Percentiles rank a stretch among this genome's conserved stretches.
These are phyloP conservation scores for Lamprologus sp. DNA, from an alignment of 2,113 vertebrate genomes.

Conservation along the genomic window DNA sequence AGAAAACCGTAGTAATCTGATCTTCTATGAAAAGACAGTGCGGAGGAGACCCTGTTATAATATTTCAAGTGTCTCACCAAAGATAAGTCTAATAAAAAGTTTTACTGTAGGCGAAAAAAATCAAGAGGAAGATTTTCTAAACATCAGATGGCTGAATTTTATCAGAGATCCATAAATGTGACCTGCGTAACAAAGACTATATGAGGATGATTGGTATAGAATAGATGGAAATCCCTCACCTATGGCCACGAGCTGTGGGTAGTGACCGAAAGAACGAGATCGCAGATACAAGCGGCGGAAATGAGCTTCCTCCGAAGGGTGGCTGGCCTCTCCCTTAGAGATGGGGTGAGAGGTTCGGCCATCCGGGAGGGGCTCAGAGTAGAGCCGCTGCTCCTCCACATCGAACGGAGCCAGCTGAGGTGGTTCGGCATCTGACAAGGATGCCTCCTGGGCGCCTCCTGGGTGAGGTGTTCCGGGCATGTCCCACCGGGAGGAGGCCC, in stretches of 20 bases:
- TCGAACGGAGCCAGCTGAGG: background rate
- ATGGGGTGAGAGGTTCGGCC: fast-evolving
- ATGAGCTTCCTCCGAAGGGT: background rate
- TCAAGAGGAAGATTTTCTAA: background rate
- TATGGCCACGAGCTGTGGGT: background rate
- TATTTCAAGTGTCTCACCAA: background rate
- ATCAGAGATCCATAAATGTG: background rate
- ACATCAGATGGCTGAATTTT: background rate
- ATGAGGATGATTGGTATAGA: background rate
- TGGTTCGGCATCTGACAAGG: background rate
- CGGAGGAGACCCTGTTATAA: background rate
- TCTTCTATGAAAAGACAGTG: background rate
- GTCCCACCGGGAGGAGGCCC: background rate
- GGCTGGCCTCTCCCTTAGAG: background rate
- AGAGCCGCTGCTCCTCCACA: background rate
- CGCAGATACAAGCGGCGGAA: background rate
- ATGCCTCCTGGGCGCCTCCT: background rate
- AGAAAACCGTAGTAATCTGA: background rate
- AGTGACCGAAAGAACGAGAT: background rate
- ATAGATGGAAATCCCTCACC: background rate
- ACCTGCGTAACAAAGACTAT: background rate
- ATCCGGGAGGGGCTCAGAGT: background rate
- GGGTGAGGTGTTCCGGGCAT: fast-evolving
- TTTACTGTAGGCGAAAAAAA: background rate
- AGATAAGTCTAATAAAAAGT: background rate